A percentile compares a stretch with the other conserved stretches of the same genome.
Conservation (phyloP, 2,888 invertebrate species). For the Nomada lathburiana region DNA sequence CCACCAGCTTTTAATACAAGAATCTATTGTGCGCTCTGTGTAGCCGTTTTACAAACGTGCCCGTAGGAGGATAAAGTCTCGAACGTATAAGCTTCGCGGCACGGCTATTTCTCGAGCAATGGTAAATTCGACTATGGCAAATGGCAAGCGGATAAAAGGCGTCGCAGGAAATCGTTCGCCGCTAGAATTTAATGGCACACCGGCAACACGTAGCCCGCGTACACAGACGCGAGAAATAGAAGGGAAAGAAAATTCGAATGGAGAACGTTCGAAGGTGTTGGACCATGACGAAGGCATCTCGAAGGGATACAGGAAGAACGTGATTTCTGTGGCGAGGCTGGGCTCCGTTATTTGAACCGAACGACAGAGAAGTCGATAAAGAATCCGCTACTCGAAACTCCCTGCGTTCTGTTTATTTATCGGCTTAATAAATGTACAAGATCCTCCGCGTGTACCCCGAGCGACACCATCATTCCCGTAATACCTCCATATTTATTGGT, state of each 20-base stretch:
- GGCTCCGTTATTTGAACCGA: conserved; percentile 60
- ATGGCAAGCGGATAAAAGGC: conserved; percentile 38
- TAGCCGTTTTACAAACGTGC: too few species aligned
- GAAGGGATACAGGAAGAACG: conserved; percentile 8
- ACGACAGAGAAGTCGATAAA: conserved; percentile 30
- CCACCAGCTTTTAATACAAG: too few species aligned
- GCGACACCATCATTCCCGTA: neutral
- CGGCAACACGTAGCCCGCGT: conserved; percentile 4
- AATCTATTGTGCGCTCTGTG: too few species aligned
- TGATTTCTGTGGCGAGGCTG: conserved; percentile 40
- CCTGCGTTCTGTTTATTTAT: conserved; percentile 66
- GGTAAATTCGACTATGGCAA: conserved; percentile 24
- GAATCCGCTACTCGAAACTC: conserved; percentile 34
- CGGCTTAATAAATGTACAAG: conserved; percentile 65
- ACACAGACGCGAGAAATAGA: conserved; percentile 10
- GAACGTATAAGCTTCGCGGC: neutral
- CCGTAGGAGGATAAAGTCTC: conserved; percentile 8
- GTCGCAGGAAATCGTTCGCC: conserved; percentile 23
- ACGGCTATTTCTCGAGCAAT: conserved; percentile 19
- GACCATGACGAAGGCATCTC: neutral
- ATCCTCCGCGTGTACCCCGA: neutral
- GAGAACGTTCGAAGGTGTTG: neutral
- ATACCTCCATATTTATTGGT: neutral
- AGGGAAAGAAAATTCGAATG: conserved; percentile 10
- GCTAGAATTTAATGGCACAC: conserved; percentile 37